These are phyloP conservation scores for Sebastes minor DNA, from an alignment of 2,797 vertebrate genomes.

Conservation along the genomic window DNA sequence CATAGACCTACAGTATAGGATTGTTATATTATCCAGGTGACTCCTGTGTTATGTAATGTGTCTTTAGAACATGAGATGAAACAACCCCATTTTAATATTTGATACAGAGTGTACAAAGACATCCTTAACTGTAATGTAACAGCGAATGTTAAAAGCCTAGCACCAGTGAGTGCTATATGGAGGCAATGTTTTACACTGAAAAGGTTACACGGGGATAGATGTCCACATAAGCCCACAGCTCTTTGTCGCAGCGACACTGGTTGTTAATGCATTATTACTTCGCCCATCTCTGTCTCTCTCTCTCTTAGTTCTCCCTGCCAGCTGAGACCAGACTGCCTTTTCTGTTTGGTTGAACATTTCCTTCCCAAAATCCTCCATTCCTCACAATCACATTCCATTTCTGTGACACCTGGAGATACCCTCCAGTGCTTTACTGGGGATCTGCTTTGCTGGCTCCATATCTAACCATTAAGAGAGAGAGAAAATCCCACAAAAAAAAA, in stretches of 20 bases:
- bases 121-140: not conserved
- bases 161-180: not conserved
- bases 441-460: conserved; percentile 33
- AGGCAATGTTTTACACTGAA: not conserved
- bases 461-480: not conserved
- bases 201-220: conserved; percentile 31
- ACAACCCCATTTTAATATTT: not conserved
- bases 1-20: not conserved
- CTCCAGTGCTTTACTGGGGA: conserved; percentile 8
- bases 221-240: conserved; percentile 25
- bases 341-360: conserved; percentile 58
- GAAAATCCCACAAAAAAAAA: not conserved
- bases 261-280: conserved; percentile 45
- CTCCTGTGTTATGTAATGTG: not conserved
- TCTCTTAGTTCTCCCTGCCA: conserved; percentile 13
- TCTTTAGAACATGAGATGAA: not conserved
- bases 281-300: not conserved
- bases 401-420: conserved; percentile 49
- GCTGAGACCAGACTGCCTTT: conserved; percentile 40
- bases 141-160: not conserved
- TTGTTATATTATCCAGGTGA: not conserved
- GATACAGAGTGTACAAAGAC: not conserved
- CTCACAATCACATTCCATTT: conserved; percentile 68
- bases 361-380: conserved; percentile 60
- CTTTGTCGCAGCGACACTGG: conserved; percentile 35